Evolutionary conservation across 2,797 vertebrate genomes (phyloP), one percentile per base, ranked within the genome.

Genomic region (Linurgus olivaceus): DNA sequence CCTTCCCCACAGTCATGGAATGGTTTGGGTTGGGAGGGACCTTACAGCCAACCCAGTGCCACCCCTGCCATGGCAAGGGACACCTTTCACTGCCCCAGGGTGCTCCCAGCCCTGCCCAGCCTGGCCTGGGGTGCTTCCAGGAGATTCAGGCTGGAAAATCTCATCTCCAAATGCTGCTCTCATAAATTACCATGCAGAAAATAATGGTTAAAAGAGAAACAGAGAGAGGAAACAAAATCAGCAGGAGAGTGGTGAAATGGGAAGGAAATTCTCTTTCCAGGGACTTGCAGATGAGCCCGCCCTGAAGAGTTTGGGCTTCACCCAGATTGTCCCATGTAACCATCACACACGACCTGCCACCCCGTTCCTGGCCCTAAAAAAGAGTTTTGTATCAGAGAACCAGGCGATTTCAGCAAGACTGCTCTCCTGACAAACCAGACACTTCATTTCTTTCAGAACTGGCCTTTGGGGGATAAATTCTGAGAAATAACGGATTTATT

Each of bases 311-410:
- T 67, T 2, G 33, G 23, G 25, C 11, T 65, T 25, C 31, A 19
- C 40, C 33, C 18, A 9, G 7, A 13, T 4, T 16, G n/a, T 20
- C 33, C 48, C 37, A 37, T 25, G n/a, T 21, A 19, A 38, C 14
- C n/a, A 50, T 5, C 55, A 23, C 33, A 37, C 47, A 13, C 3
- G 2, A 13, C 16, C 37, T 51, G 47, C 50, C 50, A 12, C 12
- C 26, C 25, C 1, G 0, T 1, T 77, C 35, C 68, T 38, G 61
- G n/a, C n/a, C 80, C 45, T 21, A 5, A 6, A 6, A 7, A 4
- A 1, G 25, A 8, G 25, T 14, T 83, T 29, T 37, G 10, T 13
- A 2, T 10, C 3, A 19, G 35, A 76, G 29, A 79, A 21, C 35
- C 17, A 0, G 0, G 21, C 7, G 55, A 66, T 62, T 87, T 58